These are phyloP conservation scores for Brachyrhaphis roseni DNA, from an alignment of 2,797 vertebrate genomes.

Conservation along the genomic window DNA sequence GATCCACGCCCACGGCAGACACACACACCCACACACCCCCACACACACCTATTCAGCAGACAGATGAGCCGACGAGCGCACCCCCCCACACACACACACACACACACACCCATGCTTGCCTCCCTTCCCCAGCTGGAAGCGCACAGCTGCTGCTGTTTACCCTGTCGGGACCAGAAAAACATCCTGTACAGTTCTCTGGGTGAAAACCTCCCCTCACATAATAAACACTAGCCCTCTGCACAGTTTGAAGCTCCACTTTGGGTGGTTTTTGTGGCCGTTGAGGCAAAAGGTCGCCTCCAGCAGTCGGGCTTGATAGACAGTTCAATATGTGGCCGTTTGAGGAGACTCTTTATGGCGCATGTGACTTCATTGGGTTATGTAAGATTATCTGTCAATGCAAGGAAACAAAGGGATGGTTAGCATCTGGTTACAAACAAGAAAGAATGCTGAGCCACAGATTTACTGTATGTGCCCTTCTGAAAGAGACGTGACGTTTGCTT, in stretches of 20 bases:
- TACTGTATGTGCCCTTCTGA: constrained; percentile 37
- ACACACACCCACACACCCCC: constrained; percentile 50
- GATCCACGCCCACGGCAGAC: constrained; percentile 75
- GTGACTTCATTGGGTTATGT: constrained; percentile 9
- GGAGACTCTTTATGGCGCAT: background rate
- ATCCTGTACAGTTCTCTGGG: constrained; percentile 84
- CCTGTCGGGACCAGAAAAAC: constrained; percentile 85
- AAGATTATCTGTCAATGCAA: background rate
- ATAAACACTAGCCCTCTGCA: constrained; percentile 81
- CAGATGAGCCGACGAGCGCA: constrained; percentile 48
- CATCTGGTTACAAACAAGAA: constrained; percentile 61
- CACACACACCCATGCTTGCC: constrained; percentile 73
- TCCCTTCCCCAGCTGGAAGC: constrained; percentile 82
- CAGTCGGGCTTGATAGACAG: constrained; percentile 59
- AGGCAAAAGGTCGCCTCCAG: constrained; percentile 59
- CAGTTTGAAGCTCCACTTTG: constrained; percentile 79
- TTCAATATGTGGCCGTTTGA: constrained; percentile 21
- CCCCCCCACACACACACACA: constrained; percentile 52
- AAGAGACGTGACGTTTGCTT: constrained; percentile 54
- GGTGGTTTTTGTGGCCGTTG: constrained; percentile 74
- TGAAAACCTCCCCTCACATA: constrained; percentile 83
- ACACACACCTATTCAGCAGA: constrained; percentile 46
- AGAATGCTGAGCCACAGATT: constrained; percentile 34
- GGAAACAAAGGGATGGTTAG: constrained; percentile 17
- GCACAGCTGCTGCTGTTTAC: constrained; percentile 89